Evolutionary conservation across 2,797 vertebrate genomes (phyloP).

Genomic region (Galago senegalensis): DNA sequence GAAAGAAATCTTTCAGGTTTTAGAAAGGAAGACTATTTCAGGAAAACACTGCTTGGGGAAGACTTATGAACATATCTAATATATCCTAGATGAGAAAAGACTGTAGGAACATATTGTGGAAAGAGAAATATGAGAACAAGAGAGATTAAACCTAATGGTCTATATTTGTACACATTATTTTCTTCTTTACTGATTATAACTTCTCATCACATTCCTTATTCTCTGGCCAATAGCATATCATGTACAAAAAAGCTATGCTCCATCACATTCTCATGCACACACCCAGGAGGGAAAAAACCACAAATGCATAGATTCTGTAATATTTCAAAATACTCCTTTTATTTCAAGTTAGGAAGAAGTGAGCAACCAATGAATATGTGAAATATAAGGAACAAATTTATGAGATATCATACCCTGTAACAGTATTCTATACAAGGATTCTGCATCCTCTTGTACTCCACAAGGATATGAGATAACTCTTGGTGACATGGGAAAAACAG

Average conservation of each 20-base stretch:
- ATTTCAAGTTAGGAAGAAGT: neutral
- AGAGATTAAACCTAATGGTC: constrained; percentile 46
- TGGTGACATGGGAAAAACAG: constrained; percentile 16
- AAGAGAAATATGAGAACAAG: constrained; percentile 41
- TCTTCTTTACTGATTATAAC: constrained; percentile 22
- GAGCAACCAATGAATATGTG: neutral
- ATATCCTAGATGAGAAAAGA: constrained; percentile 54
- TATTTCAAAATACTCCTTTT: neutral
- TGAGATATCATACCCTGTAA: neutral
- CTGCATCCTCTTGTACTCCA: neutral
- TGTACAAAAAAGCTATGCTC: neutral
- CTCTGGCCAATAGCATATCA: neutral
- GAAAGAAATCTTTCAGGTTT: constrained; percentile 35
- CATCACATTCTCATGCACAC: neutral
- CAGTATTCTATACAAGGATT: neutral
- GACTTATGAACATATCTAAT: constrained; percentile 52
- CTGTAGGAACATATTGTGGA: constrained; percentile 53
- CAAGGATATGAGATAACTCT: neutral
- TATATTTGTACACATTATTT: constrained; percentile 15
- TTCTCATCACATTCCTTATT: neutral
- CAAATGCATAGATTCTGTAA: neutral
- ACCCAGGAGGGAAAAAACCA: neutral
- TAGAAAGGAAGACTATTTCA: constrained; percentile 64
- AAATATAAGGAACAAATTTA: neutral
- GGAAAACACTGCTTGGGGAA: constrained; percentile 55